These are phyloP conservation scores for Manis crassicaudata DNA, from an alignment of 2,797 vertebrate species.

Conservation along the genomic window DNA sequence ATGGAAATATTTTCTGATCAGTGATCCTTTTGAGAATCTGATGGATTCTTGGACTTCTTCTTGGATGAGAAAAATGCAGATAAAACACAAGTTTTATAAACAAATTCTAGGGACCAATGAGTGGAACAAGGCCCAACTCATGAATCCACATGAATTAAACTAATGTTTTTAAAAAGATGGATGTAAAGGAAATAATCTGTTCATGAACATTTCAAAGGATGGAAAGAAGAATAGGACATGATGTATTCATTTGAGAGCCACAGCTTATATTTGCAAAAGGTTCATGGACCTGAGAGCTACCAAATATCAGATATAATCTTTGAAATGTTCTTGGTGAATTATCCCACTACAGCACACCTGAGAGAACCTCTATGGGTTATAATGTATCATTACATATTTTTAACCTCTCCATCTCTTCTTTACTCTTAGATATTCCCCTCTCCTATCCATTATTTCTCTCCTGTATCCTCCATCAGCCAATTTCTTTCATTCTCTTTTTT, in stretches of 20 bases:
- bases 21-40: not conserved
- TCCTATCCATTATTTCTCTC: not conserved
- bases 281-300: not conserved
- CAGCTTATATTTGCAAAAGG: not conserved
- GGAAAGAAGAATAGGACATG: not conserved
- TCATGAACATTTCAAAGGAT: not conserved
- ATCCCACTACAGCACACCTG: not conserved
- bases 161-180: not conserved
- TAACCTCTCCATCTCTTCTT: not conserved
- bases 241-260: not conserved
- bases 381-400: not conserved
- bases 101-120: not conserved
- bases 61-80: not conserved
- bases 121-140: not conserved
- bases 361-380: not conserved
- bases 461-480: not conserved
- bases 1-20: not conserved
- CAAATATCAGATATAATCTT: not conserved
- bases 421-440: not conserved
- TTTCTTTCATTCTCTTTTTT: not conserved
- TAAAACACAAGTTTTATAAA: constrained; percentile 13
- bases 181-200: not conserved
- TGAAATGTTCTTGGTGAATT: not conserved
- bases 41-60: not conserved
- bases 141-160: not conserved